phyloP scores from a whole-genome alignment of 2,113 vertebrate genomes.

The Colistium nudipinnis region DNA sequence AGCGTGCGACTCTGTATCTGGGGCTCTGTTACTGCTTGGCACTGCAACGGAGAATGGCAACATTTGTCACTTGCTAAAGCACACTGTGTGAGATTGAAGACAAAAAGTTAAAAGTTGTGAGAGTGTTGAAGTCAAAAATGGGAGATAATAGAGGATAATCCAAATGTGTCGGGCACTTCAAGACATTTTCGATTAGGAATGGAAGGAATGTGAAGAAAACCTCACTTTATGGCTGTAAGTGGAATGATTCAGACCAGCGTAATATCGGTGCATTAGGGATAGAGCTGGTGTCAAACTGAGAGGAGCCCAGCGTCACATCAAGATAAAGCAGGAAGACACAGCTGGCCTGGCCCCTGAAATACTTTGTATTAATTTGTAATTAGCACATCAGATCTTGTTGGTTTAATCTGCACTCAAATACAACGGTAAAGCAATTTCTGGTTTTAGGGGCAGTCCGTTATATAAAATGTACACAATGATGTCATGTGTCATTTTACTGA shows the following conservation, averaged over 20 bases:
- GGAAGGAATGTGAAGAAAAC: not conserved
- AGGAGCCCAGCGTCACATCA: not conserved
- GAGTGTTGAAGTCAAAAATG: not conserved
- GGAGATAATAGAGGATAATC: not conserved
- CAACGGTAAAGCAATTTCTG: not conserved
- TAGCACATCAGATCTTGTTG: not conserved
- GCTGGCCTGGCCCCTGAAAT: not conserved
- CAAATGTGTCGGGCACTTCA: not conserved
- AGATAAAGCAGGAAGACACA: not conserved
- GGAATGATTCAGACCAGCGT: not conserved
- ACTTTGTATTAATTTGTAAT: conserved; percentile 3
- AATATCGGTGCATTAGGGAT: too few species aligned
- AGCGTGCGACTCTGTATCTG: conserved; percentile 16
- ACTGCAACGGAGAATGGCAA: too few species aligned
- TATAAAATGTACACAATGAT: not conserved
- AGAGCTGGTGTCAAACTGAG: not conserved
- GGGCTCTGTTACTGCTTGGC: conserved; percentile 27
- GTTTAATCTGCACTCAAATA: not conserved
- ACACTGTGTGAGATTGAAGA: conserved; percentile 8
- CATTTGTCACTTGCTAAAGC: conserved; percentile 35
- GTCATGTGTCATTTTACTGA: not conserved
- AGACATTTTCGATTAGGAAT: not conserved
- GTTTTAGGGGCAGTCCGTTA: not conserved
- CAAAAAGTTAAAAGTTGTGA: too few species aligned
- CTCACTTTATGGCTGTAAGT: not conserved